phyloP scores from a whole-genome alignment of 1,140 invertebrate species.

The Aphaenogaster rudis region DNA sequence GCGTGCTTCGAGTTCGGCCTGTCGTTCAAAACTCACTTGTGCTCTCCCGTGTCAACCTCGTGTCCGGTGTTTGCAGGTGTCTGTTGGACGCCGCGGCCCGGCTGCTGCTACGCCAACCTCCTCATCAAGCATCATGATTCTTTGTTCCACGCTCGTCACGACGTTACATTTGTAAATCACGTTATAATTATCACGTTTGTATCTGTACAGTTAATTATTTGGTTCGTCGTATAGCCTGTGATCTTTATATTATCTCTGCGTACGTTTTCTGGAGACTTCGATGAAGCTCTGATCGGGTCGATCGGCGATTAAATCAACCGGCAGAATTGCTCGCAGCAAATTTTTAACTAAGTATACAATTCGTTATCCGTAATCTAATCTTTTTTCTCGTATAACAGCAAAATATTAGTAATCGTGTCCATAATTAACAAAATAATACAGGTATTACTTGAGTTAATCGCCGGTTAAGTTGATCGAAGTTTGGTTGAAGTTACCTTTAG shows the following conservation, averaged over 20 bases:
- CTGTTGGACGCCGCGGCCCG: neutral
- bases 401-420: too few species aligned
- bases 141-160: neutral
- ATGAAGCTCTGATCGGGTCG: neutral
- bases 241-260: neutral
- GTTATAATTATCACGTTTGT: neutral
- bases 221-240: neutral
- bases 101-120: too few species aligned
- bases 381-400: neutral
- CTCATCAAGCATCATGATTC: too few species aligned
- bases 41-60: constrained; percentile 6
- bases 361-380: neutral
- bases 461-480: neutral
- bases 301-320: neutral
- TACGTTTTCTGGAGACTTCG: neutral
- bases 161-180: neutral
- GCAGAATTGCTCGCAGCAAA: neutral
- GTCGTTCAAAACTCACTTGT: neutral
- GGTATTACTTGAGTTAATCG: neutral
- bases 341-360: neutral
- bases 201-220: neutral
- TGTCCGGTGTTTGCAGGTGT: neutral
- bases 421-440: neutral
- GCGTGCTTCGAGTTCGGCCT: neutral
- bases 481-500: neutral